Conservation (phyloP, 2,797 vertebrate genomes). For the Lutjanus argentimaculatus region DNA sequence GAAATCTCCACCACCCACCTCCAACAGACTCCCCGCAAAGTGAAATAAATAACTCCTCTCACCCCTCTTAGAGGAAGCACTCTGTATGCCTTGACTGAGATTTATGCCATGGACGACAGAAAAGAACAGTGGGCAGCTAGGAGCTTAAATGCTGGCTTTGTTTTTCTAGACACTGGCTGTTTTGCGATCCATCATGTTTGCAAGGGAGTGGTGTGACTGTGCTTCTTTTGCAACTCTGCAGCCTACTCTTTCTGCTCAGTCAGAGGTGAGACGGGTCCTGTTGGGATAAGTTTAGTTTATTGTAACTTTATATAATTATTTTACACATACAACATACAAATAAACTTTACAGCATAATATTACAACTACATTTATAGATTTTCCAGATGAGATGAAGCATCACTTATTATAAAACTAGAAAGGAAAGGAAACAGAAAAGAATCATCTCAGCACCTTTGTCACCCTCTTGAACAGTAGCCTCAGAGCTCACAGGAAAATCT, state of each 20-base stretch:
- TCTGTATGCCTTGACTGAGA: slow-evolving; percentile 67
- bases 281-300: neutral
- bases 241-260: slow-evolving; percentile 11
- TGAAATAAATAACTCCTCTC: slow-evolving; percentile 69
- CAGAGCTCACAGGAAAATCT: neutral
- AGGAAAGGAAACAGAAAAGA: neutral
- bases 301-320: neutral
- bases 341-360: neutral
- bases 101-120: slow-evolving; percentile 62
- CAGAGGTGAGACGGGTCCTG: slow-evolving; percentile 5
- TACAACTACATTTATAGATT: neutral
- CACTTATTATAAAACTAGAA: neutral
- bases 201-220: slow-evolving; percentile 10
- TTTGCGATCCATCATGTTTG: slow-evolving; percentile 69
- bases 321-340: neutral
- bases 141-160: slow-evolving; percentile 70
- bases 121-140: slow-evolving; percentile 62
- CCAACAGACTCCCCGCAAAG: slow-evolving; percentile 41
- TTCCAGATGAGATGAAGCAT: neutral
- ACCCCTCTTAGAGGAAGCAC: slow-evolving; percentile 54
- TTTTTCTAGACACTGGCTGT: slow-evolving; percentile 67
- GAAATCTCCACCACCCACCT: slow-evolving; percentile 56
- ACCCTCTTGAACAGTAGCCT: neutral
- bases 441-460: neutral
- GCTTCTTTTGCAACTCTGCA: slow-evolving; percentile 6